These are phyloP conservation scores for Manacus vitellinus DNA, from an alignment of 2,113 vertebrate genomes.

Conservation along the genomic window DNA sequence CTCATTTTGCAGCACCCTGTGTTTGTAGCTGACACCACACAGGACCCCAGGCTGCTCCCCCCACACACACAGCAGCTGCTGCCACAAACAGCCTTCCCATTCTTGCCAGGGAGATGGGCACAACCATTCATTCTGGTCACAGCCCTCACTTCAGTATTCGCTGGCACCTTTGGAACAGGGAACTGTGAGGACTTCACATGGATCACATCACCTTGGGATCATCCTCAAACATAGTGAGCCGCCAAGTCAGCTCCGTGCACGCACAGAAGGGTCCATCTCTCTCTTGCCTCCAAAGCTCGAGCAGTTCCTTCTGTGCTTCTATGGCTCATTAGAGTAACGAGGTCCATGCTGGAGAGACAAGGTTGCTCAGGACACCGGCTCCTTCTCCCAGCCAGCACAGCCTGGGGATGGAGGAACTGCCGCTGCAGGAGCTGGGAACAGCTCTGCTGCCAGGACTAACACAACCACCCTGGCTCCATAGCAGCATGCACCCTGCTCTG, in stretches of 20 bases:
- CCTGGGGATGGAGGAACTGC: background rate
- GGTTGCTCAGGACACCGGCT: background rate
- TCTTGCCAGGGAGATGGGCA: background rate
- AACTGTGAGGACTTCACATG: background rate
- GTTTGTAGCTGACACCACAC: background rate
- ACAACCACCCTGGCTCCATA: background rate
- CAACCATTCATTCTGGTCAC: background rate
- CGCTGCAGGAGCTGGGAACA: background rate
- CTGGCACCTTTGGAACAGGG: background rate
- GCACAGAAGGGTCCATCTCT: background rate
- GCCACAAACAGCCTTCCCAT: background rate
- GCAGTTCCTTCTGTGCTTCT: background rate
- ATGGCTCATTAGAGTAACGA: background rate
- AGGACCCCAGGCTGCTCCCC: background rate
- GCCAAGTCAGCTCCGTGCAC: background rate
- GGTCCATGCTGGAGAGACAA: background rate
- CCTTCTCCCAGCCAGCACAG: background rate
- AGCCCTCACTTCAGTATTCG: background rate
- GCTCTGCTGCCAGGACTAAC: background rate
- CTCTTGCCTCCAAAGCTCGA: background rate
- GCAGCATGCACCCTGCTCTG: background rate
- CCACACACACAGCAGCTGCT: background rate
- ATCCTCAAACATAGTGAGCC: background rate
- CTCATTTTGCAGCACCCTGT: background rate
- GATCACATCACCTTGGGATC: background rate